These are phyloP conservation scores for Ophion ventricosus DNA, from an alignment of 2,888 invertebrate genomes.

Conservation along the genomic window DNA sequence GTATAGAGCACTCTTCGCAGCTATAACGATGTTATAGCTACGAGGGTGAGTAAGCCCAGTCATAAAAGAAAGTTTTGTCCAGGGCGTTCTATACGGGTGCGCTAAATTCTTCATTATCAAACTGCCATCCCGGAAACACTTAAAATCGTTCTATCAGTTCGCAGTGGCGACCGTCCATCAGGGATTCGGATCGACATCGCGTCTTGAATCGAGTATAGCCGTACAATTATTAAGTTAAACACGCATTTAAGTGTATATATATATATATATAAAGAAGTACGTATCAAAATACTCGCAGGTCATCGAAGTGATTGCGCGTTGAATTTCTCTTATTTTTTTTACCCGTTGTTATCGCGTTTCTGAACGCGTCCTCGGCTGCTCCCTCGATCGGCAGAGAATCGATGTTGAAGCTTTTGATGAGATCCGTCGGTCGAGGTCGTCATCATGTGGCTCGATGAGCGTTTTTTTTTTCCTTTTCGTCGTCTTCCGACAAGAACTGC, in stretches of 20 bases:
- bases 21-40: constrained; percentile 36
- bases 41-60: constrained; percentile 13
- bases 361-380: constrained; percentile 20
- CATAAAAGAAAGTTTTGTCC: constrained; percentile 5
- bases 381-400: constrained; percentile 34
- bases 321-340: constrained; percentile 44
- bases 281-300: constrained; percentile 65
- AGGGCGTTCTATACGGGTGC: constrained; percentile 16
- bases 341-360: constrained; percentile 54
- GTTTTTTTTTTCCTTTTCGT: constrained; percentile 53
- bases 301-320: constrained; percentile 68
- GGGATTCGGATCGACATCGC: constrained; percentile 16
- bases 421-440: constrained; percentile 52
- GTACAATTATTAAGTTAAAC: constrained; percentile 55
- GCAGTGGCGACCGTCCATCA: constrained; percentile 16
- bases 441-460: constrained; percentile 29
- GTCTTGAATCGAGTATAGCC: constrained; percentile 20
- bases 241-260: constrained; percentile 42
- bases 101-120: constrained; percentile 28
- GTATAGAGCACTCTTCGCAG: neutral
- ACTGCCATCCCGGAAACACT: constrained; percentile 33
- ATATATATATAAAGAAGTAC: constrained; percentile 50
- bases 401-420: constrained; percentile 47
- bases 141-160: constrained; percentile 24
- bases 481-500: constrained; percentile 70